Base-by-base conservation (phyloP, 1,140 invertebrate species). In the Trypoxylus dichotomus region DNA sequence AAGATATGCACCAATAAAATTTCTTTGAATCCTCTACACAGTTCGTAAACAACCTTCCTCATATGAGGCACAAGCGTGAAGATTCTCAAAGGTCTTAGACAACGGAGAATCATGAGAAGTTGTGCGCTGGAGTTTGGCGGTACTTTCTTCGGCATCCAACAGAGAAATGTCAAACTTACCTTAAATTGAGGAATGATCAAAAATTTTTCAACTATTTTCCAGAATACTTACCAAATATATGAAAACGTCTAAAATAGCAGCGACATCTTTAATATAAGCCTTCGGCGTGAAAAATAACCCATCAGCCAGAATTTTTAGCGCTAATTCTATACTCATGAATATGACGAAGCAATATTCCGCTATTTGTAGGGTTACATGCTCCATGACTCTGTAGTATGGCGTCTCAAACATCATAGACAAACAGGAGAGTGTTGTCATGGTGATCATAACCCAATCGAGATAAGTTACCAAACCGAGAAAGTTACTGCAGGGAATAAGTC, bases 391-490 rank as follows among this genome's bases (percentile, higher is more conserved):
- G 84, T 94, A 93, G 8, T 90, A 90, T 0, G 97, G 96, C 0
- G 96, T 98, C 88, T 99, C 98, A 85, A 99, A 97, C 94, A 99
- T 98, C 98, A 99, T 99, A 0, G 97, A 99, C 76, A 97, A 92
- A 85, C 98, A 99, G 0, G 97, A 99, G 0, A 99, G 86, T 0
- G 97, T 98, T 0, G 98, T 99, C 11, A 98, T 94, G 83, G 96
- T 93, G 79, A 99, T 99, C 98, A 99, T 99, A 0, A 98, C 92
- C 98, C 98, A 99, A 86, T 99, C 98, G 82, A 99, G 88, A 86
- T 99, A 99, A 0, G 98, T 98, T 5, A 99, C 98, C 25, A 99
- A 89, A 0, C 98, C 98, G 7, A 99, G 88, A 81, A 99, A 95
- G 87, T 98, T 98, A 84, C 97, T 98, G 87, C 77, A 91, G 90